phyloP scores from a whole-genome alignment of 2,113 vertebrate species.

The Anser brachyrhynchus region DNA sequence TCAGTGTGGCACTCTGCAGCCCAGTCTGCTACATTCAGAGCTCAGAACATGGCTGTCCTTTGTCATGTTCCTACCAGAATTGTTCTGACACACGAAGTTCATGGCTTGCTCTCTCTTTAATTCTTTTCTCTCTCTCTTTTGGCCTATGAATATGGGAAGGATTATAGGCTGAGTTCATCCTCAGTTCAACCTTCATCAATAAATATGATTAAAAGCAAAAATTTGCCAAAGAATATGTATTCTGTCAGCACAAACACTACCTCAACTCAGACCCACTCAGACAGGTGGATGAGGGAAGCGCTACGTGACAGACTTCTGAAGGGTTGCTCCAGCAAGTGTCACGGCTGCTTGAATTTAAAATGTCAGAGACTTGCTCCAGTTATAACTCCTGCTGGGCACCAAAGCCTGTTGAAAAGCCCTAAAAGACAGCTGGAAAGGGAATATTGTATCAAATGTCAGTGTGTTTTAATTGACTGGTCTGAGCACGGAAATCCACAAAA shows the following conservation, averaged over 20 bases:
- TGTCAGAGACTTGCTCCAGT: conserved; percentile 28
- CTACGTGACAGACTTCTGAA: background rate
- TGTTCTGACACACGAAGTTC: background rate
- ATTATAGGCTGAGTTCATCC: background rate
- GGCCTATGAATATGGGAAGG: background rate
- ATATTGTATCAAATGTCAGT: conserved; percentile 19
- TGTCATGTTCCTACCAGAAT: background rate
- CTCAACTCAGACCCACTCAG: background rate
- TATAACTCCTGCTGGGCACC: conserved; percentile 60
- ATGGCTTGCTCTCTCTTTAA: background rate
- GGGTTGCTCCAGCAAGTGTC: background rate
- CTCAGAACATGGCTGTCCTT: background rate
- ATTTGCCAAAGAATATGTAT: background rate
- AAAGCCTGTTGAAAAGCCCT: conserved; percentile 56
- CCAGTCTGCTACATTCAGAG: background rate
- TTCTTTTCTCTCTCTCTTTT: background rate
- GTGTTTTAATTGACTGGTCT: conserved; percentile 59
- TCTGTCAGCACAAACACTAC: background rate
- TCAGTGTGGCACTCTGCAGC: background rate
- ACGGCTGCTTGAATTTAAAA: conserved; percentile 44
- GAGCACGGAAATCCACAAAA: conserved; percentile 34
- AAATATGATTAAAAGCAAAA: background rate
- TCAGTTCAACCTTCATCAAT: background rate
- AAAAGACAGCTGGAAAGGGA: conserved; percentile 54
- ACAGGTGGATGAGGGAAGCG: background rate